Conservation (phyloP, 2,888 invertebrate genomes). For the Microctonus hyperodae region DNA sequence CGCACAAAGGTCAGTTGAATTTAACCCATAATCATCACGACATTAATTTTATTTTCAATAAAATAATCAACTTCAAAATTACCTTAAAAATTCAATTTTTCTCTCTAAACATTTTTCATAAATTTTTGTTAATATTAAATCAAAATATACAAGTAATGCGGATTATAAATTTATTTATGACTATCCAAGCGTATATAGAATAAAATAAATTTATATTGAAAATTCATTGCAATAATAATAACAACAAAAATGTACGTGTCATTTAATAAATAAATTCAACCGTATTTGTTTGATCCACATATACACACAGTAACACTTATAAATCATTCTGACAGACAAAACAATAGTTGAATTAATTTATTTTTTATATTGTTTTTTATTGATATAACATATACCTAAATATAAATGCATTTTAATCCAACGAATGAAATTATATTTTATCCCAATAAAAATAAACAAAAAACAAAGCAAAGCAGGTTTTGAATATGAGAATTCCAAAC, state of each 20-base stretch:
- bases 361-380: neutral
- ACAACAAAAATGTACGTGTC: too few species aligned
- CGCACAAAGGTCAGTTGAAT: conserved; percentile 77
- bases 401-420: neutral
- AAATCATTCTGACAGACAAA: neutral
- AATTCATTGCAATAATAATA: neutral
- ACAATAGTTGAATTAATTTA: neutral
- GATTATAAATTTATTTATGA: conserved; percentile 10
- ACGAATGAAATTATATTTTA: neutral
- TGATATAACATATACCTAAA: neutral
- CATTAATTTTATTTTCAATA: neutral
- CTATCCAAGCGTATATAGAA: too few species aligned
- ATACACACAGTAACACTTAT: conserved; percentile 1
- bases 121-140: neutral
- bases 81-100: neutral
- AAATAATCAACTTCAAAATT: neutral
- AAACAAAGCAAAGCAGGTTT: neutral
- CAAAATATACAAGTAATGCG: neutral
- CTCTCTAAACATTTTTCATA: neutral
- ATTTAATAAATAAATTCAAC: conserved; percentile 17
- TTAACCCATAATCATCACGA: neutral
- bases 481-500: conserved; percentile 8
- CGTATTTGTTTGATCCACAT: neutral
- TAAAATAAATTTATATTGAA: neutral
- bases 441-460: too few species aligned